Percentiles rank a stretch among this genome's conserved stretches.
Evolutionary conservation across 1,140 invertebrate species (phyloP).

Genomic region (Sesamia nonagrioides): DNA sequence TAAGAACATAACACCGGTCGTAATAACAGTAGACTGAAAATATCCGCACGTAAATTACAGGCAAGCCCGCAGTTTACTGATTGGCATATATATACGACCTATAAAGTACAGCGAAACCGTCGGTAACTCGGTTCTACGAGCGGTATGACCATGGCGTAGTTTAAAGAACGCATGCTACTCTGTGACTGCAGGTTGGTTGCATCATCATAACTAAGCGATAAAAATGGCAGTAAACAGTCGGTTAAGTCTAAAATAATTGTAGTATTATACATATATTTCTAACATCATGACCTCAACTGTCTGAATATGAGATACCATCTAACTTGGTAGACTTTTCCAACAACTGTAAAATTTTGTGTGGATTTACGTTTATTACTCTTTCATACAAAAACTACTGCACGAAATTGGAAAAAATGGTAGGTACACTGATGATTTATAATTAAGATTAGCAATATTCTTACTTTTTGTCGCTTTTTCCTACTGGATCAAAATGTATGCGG

Average conservation of each 20-base stretch:
- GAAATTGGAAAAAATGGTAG: too few relatives aligned
- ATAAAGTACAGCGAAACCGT: slow-evolving; percentile 8
- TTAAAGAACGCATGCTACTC: not conserved
- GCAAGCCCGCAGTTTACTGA: slow-evolving; percentile 17
- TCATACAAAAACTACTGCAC: too few relatives aligned
- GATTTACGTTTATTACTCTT: too few relatives aligned
- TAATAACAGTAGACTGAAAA: slow-evolving; percentile 20
- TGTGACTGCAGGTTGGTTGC: not conserved
- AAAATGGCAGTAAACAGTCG: not conserved
- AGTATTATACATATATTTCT: too few relatives aligned
- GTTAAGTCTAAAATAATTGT: not conserved
- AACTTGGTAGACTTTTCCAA: too few relatives aligned
- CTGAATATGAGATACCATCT: too few relatives aligned
- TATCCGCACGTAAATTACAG: slow-evolving; percentile 6
- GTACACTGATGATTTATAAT: too few relatives aligned
- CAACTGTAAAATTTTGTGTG: too few relatives aligned
- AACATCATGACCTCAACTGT: too few relatives aligned
- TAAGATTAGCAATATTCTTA: too few relatives aligned
- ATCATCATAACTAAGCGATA: not conserved
- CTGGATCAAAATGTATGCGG: too few relatives aligned
- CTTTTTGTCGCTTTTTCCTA: too few relatives aligned
- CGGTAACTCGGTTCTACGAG: not conserved
- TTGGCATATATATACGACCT: slow-evolving; percentile 31
- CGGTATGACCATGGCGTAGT: slow-evolving; percentile 1
- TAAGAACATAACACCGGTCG: not conserved